Evolutionary conservation across 2,113 vertebrate species (phyloP).

Genomic region (Aphyosemion australe): DNA sequence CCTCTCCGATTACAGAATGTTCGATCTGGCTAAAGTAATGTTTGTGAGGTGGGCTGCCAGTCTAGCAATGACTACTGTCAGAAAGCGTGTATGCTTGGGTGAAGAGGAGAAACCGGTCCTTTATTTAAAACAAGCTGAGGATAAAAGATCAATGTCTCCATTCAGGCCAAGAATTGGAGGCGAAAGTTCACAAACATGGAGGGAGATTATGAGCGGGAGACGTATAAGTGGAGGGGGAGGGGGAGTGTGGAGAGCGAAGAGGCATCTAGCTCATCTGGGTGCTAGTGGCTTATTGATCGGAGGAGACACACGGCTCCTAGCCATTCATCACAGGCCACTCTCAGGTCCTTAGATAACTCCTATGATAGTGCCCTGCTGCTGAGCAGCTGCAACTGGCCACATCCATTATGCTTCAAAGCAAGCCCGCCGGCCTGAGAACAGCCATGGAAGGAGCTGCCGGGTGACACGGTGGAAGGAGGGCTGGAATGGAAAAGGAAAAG

Average conservation of each 20-base stretch:
- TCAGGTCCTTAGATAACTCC: constrained; percentile 77
- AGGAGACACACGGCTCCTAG: constrained; percentile 70
- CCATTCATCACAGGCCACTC: constrained; percentile 81
- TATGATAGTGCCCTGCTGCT: constrained; percentile 73
- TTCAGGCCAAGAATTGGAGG: constrained; percentile 64
- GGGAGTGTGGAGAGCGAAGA: constrained; percentile 25
- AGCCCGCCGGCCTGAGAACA: constrained; percentile 43
- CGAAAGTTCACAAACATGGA: constrained; percentile 72
- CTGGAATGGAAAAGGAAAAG: constrained; percentile 48
- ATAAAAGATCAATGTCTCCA: constrained; percentile 71
- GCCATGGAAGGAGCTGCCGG: constrained; percentile 26
- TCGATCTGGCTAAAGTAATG: constrained; percentile 71
- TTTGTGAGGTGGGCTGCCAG: constrained; percentile 52
- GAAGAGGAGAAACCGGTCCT: constrained; percentile 58
- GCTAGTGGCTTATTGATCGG: constrained; percentile 81
- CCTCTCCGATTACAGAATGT: constrained; percentile 69
- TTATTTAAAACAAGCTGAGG: constrained; percentile 76
- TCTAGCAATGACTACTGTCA: constrained; percentile 66
- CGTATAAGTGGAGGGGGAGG: constrained; percentile 45
- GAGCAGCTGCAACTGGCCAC: constrained; percentile 70
- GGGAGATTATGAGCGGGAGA: constrained; percentile 63
- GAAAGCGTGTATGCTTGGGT: constrained; percentile 53
- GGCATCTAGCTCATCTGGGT: constrained; percentile 76
- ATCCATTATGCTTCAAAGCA: constrained; percentile 77
- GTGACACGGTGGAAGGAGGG: constrained; percentile 46